These are phyloP conservation scores for Micrasema longulum DNA, from an alignment of 1,140 invertebrate genomes.

Conservation along the genomic window DNA sequence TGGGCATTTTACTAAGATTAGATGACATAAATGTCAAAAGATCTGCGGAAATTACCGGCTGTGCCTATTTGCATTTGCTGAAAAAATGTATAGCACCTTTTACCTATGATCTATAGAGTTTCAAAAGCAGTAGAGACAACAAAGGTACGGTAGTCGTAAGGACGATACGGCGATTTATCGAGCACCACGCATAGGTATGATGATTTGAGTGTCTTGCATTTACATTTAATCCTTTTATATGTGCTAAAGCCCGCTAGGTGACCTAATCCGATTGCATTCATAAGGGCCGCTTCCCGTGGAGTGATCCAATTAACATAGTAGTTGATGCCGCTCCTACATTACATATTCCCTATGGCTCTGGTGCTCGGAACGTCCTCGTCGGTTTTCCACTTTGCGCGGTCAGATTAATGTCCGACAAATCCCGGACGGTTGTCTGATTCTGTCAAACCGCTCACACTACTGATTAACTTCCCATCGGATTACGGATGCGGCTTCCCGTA, in stretches of 20 bases:
- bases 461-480: constrained; percentile 12
- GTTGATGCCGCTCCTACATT: constrained; percentile 30
- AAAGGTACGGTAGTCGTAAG: too few species aligned
- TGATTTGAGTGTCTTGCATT: too few species aligned
- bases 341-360: constrained; percentile 11
- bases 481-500: background rate
- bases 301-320: constrained; percentile 33
- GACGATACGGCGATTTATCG: too few species aligned
- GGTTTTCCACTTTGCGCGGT: constrained; percentile 36
- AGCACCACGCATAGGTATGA: too few species aligned
- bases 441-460: constrained; percentile 27
- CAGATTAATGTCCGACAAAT: constrained; percentile 39
- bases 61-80: too few species aligned
- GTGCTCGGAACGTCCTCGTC: constrained; percentile 12
- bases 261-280: constrained; percentile 29
- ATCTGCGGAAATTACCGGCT: too few species aligned
- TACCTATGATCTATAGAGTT: too few species aligned
- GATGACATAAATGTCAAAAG: too few species aligned
- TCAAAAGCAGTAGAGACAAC: too few species aligned
- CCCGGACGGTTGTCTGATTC: constrained; percentile 30
- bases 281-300: constrained; percentile 8
- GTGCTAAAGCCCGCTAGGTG: constrained; percentile 6
- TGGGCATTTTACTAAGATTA: too few species aligned
- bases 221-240: too few species aligned
- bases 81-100: too few species aligned